phyloP scores from a whole-genome alignment of 2,888 invertebrate genomes.

The Melipona beecheii region DNA sequence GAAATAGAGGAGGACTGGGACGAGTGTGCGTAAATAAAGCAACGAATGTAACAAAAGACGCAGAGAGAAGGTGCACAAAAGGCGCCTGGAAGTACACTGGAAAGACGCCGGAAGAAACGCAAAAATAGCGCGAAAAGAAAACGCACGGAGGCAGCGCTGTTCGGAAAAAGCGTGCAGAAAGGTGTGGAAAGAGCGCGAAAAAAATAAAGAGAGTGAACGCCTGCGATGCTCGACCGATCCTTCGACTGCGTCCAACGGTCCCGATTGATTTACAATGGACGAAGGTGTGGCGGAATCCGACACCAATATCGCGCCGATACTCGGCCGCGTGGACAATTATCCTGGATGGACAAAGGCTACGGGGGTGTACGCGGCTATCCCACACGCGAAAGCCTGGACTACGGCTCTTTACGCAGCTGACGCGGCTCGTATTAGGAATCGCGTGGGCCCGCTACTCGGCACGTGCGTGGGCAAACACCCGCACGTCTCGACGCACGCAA shows the following conservation, averaged over 20 bases:
- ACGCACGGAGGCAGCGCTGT: not conserved
- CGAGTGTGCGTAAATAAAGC: not conserved
- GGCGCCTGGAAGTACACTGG: not conserved
- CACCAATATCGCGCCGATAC: constrained; percentile 76
- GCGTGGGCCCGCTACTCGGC: constrained; percentile 69
- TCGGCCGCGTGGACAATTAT: constrained; percentile 75
- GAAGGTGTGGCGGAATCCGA: constrained; percentile 77
- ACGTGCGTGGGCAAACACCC: constrained; percentile 78
- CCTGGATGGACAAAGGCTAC: constrained; percentile 74
- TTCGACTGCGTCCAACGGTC: constrained; percentile 29
- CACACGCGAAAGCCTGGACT: constrained; percentile 55
- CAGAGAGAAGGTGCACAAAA: not conserved
- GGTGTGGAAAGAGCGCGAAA: not conserved
- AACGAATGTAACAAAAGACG: not conserved
- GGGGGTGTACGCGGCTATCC: constrained; percentile 73
- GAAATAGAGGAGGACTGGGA: not conserved
- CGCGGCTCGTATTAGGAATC: constrained; percentile 74
- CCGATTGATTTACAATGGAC: constrained; percentile 78
- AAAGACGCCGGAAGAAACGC: not conserved
- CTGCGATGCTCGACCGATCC: constrained; percentile 3
- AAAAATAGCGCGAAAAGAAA: not conserved
- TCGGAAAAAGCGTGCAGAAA: not conserved
- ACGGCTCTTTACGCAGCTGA: constrained; percentile 80
- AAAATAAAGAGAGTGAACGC: constrained; percentile 6
- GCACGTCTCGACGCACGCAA: constrained; percentile 63